Evolutionary conservation across 92 coral and sea anemone genomes (phyloP).

Genomic region (Porites lobata): DNA sequence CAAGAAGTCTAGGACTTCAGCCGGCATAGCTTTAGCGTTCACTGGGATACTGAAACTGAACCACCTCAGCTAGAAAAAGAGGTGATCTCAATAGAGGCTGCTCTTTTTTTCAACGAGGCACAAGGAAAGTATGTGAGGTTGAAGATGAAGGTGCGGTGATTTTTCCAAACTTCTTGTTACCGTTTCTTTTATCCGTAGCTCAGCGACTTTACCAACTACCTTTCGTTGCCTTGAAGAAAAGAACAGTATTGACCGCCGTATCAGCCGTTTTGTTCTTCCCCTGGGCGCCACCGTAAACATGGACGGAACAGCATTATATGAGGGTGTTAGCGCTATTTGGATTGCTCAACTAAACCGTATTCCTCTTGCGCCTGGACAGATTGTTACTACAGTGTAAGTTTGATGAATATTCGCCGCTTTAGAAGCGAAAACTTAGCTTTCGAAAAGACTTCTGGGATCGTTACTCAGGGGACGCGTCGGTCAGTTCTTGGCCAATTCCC

Average conservation of each 20-base stretch:
- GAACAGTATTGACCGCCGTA: constrained; percentile 83
- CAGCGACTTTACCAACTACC: constrained; percentile 96
- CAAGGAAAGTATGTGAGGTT: neutral
- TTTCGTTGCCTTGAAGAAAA: constrained; percentile 87
- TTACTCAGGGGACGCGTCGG: too few relatives aligned
- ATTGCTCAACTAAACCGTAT: constrained; percentile 92
- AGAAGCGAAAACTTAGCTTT: too few relatives aligned
- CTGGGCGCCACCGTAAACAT: constrained; percentile 95
- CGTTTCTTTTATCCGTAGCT: constrained; percentile 47
- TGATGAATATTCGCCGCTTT: neutral
- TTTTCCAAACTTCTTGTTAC: neutral
- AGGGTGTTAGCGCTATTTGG: constrained; percentile 91
- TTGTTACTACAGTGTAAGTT: constrained; percentile 92
- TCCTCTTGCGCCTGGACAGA: constrained; percentile 80
- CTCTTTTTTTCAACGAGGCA: too few relatives aligned
- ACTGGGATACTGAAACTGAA: too few relatives aligned
- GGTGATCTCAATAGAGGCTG: too few relatives aligned
- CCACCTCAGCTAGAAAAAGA: too few relatives aligned
- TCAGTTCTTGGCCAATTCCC: too few relatives aligned
- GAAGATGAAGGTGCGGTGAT: neutral
- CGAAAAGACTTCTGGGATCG: too few relatives aligned
- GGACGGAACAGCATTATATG: constrained; percentile 97
- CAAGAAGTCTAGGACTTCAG: too few relatives aligned
- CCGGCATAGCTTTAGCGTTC: too few relatives aligned
- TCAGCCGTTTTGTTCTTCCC: constrained; percentile 88